A percentile compares a stretch with the other conserved stretches of the same genome.
Conservation (phyloP, 2,888 invertebrate species). For the Coecobrya sp. region DNA sequence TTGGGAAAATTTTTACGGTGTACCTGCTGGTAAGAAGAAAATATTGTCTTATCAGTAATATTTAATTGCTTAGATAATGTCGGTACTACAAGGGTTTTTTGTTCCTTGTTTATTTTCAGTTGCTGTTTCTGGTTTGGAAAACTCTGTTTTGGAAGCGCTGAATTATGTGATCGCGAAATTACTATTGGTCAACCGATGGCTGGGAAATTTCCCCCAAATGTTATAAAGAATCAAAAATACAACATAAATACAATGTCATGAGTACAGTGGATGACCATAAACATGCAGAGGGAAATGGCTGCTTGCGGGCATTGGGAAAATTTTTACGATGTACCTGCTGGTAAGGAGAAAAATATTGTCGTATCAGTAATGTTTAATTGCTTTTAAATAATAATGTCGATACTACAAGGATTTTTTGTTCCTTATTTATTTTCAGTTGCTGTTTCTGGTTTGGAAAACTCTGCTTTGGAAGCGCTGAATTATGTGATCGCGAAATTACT, state of each 20-base stretch:
- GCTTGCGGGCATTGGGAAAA: constrained; percentile 58
- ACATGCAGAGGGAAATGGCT: constrained; percentile 45
- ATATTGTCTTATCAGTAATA: background rate
- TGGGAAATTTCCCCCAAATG: constrained; percentile 97
- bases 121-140: constrained; percentile 93
- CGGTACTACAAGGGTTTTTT: no score
- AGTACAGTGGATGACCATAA: constrained; percentile 67
- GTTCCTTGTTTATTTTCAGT: no score
- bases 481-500: constrained; percentile 93
- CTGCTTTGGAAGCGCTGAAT: constrained; percentile 91
- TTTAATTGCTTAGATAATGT: constrained; percentile 26
- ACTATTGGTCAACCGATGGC: constrained; percentile 92
- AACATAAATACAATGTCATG: constrained; percentile 90
- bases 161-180: constrained; percentile 93
- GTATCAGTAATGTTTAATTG: no score
- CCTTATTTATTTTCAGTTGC: constrained; percentile 92
- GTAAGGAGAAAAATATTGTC: no score
- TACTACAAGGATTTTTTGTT: no score
- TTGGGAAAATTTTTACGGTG: constrained; percentile 70
- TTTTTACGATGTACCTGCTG: constrained; percentile 79
- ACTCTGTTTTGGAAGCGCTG: constrained; percentile 90
- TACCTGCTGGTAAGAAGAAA: constrained; percentile 78
- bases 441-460: constrained; percentile 92
- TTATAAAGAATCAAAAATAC: constrained; percentile 99
- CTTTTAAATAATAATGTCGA: no score